These are phyloP conservation scores for Eurypyga helias DNA, from an alignment of 2,113 vertebrate genomes.

Conservation along the genomic window DNA sequence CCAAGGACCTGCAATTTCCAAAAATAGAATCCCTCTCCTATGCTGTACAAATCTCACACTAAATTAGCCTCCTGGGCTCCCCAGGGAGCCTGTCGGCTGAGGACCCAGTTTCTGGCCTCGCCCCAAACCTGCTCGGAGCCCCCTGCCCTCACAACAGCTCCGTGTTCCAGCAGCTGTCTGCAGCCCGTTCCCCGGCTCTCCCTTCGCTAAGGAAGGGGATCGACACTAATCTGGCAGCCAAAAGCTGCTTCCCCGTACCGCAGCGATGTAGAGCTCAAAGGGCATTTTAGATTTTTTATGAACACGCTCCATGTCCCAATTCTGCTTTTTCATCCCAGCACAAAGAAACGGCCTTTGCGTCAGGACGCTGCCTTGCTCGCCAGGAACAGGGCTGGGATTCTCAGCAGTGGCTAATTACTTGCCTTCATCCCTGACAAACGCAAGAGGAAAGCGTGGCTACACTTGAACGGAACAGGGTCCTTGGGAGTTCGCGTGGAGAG, in stretches of 20 bases:
- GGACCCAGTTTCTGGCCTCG: neutral
- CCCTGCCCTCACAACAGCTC: neutral
- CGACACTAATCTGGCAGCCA: slow-evolving; percentile 31
- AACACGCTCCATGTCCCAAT: slow-evolving; percentile 21
- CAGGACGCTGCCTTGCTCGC: neutral
- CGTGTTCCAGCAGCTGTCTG: slow-evolving; percentile 8
- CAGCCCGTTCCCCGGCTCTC: slow-evolving; percentile 41
- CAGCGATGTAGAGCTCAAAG: slow-evolving; percentile 14
- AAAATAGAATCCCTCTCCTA: neutral
- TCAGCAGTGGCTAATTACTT: neutral
- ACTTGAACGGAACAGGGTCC: accelerated
- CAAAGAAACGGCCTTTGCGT: neutral
- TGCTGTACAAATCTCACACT: neutral
- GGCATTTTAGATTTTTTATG: slow-evolving; percentile 21
- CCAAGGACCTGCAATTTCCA: neutral
- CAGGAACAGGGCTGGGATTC: neutral
- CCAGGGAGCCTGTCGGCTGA: neutral
- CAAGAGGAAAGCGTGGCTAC: neutral
- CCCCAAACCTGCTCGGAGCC: neutral
- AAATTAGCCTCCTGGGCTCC: neutral
- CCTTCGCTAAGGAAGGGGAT: neutral
- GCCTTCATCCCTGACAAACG: neutral
- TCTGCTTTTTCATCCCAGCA: slow-evolving; percentile 3
- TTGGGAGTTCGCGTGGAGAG: neutral
- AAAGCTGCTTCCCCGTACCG: neutral